A percentile compares a stretch with the other conserved stretches of the same genome.
Evolutionary conservation across 2,113 vertebrate species (phyloP).

Genomic region (Nesospiza acunhae): DNA sequence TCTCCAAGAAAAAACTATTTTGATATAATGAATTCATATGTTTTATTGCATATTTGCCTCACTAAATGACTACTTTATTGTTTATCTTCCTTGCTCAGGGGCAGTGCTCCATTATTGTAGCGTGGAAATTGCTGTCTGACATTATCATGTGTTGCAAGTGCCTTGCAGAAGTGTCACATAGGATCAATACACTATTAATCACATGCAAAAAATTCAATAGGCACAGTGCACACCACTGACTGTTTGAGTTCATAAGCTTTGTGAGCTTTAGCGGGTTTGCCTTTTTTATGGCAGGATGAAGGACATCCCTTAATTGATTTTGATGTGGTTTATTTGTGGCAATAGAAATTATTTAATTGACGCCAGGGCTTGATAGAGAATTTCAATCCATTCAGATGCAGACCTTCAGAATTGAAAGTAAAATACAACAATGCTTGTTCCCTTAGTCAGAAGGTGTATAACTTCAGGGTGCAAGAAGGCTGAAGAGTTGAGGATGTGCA

Average conservation of each 20-base stretch:
- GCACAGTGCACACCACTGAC: neutral
- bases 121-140: neutral
- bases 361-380: neutral
- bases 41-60: neutral
- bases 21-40: neutral
- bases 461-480: neutral
- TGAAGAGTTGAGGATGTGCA: neutral
- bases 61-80: neutral
- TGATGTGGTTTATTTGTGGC: neutral
- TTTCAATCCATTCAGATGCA: neutral
- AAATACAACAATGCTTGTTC: neutral
- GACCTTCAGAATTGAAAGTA: neutral
- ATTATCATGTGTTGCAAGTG: neutral
- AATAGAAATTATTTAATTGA: neutral
- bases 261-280: neutral
- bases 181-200: constrained; percentile 4
- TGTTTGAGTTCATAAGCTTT: neutral
- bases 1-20: neutral
- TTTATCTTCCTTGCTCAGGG: neutral
- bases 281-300: neutral
- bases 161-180: neutral
- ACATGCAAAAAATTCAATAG: constrained; percentile 4
- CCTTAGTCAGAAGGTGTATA: neutral
- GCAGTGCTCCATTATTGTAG: fast-evolving
- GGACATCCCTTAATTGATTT: neutral